A percentile compares a stretch with the other conserved stretches of the same genome.
Conservation (phyloP, 2,888 invertebrate genomes). For the Drosophila limbata region DNA sequence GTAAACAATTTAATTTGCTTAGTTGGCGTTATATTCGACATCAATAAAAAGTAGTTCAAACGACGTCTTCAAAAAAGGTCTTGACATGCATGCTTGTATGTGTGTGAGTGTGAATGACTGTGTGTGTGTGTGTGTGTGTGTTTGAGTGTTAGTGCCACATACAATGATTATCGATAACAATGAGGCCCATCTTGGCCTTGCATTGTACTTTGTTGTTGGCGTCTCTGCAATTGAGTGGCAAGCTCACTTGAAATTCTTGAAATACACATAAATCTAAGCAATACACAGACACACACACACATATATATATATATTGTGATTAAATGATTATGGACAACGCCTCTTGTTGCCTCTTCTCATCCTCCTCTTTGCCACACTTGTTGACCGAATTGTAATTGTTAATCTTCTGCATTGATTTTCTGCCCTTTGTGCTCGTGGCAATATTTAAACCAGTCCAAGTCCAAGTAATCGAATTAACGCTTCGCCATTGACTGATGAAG, state of each 20-base stretch:
- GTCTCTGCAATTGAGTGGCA: constrained; percentile 60
- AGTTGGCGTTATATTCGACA: constrained; percentile 80
- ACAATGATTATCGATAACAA: constrained; percentile 73
- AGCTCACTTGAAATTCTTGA: constrained; percentile 50
- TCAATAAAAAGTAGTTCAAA: constrained; percentile 66
- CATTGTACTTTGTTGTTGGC: constrained; percentile 34
- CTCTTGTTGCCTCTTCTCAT: constrained; percentile 19
- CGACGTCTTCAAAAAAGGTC: constrained; percentile 26
- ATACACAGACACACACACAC: constrained; percentile 29
- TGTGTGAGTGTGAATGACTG: not conserved
- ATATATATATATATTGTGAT: constrained; percentile 38
- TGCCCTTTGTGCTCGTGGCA: constrained; percentile 22
- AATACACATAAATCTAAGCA: constrained; percentile 48
- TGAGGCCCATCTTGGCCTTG: constrained; percentile 42
- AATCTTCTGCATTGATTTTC: constrained; percentile 74
- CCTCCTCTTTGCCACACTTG: constrained; percentile 27
- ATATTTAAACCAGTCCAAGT: constrained; percentile 41
- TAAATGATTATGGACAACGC: constrained; percentile 62
- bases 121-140: constrained; percentile 1
- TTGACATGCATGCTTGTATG: constrained; percentile 20
- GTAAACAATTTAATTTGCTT: constrained; percentile 81
- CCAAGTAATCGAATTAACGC: constrained; percentile 54
- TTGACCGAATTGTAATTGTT: constrained; percentile 71
- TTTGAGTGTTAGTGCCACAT: constrained; percentile 40
- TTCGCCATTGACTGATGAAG: constrained; percentile 45